Evolutionary conservation across 1,140 invertebrate genomes (phyloP).

Genomic region (Tetragonula clypearis): DNA sequence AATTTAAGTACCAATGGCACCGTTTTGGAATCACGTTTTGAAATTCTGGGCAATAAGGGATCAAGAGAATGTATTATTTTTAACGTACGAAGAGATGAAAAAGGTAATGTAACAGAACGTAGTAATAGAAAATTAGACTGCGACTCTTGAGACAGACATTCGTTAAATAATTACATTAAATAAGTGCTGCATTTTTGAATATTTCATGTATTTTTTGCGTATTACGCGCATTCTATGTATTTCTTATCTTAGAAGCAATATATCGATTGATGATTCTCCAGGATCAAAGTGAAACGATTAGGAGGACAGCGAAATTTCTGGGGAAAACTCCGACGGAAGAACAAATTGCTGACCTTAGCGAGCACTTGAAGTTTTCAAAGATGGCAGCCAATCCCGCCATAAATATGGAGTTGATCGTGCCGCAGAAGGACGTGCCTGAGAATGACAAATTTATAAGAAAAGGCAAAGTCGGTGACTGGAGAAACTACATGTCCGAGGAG

Average conservation of each 20-base stretch:
- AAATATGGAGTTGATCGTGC: conserved; percentile 86
- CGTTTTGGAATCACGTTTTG: conserved; percentile 87
- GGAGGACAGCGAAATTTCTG: conserved; percentile 88
- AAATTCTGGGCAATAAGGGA: conserved; percentile 88
- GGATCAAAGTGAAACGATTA: conserved; percentile 85
- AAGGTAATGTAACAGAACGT: conserved; percentile 72
- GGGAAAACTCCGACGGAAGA: conserved; percentile 85
- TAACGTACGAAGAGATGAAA: conserved; percentile 95
- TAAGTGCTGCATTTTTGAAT: background rate
- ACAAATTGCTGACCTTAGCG: conserved; percentile 85
- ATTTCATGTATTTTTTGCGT: background rate
- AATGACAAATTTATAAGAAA: conserved; percentile 89
- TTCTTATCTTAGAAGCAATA: background rate
- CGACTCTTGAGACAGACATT: background rate
- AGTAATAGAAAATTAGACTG: no score
- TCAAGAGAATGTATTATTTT: conserved; percentile 89
- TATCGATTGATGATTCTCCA: conserved; percentile 58
- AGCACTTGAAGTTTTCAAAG: conserved; percentile 90
- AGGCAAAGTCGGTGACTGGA: conserved; percentile 92
- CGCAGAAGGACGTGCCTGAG: conserved; percentile 80
- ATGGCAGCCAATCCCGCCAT: conserved; percentile 92
- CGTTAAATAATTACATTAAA: no score
- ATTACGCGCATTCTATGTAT: background rate
- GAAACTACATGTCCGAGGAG: conserved; percentile 89
- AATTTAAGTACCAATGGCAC: conserved; percentile 83